phyloP scores from a whole-genome alignment of 2,888 invertebrate species.

The Dusona sp. region DNA sequence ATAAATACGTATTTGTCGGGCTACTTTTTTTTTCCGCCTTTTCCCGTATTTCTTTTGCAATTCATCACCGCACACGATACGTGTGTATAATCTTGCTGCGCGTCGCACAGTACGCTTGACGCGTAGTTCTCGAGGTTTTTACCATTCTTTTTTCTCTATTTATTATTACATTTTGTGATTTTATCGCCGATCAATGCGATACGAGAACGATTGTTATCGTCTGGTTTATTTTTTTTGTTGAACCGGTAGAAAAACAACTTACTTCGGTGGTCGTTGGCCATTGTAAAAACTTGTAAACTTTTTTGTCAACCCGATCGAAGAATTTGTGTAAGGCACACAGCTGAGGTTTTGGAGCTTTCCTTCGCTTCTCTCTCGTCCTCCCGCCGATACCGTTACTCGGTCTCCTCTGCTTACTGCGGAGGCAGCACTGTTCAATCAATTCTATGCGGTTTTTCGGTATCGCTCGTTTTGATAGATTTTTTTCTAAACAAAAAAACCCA shows the following conservation, averaged over 20 bases:
- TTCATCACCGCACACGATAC: constrained; percentile 7
- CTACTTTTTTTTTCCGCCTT: neutral
- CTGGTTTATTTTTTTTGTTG: neutral
- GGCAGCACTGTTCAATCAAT: constrained; percentile 38
- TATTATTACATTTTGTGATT: neutral
- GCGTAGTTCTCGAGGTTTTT: constrained; percentile 16
- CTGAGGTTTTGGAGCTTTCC: constrained; percentile 22
- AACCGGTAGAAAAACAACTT: constrained; percentile 29
- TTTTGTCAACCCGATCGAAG: neutral
- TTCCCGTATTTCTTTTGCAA: constrained; percentile 11
- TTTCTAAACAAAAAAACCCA: neutral
- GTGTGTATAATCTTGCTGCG: neutral
- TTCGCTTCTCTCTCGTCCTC: neutral
- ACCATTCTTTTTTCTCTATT: neutral
- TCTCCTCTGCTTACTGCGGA: neutral
- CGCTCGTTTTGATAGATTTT: neutral
- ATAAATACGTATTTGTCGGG: neutral
- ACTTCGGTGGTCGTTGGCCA: constrained; percentile 20
- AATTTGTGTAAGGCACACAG: neutral
- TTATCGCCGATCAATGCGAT: neutral
- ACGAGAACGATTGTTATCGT: neutral
- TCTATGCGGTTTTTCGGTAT: neutral
- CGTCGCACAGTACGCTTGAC: neutral
- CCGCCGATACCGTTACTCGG: neutral
- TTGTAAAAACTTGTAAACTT: neutral